A percentile compares a stretch with the other conserved stretches of the same genome.
These are phyloP conservation scores for Butastur rufipennis DNA, from an alignment of 2,113 vertebrate species.

Conservation along the genomic window DNA sequence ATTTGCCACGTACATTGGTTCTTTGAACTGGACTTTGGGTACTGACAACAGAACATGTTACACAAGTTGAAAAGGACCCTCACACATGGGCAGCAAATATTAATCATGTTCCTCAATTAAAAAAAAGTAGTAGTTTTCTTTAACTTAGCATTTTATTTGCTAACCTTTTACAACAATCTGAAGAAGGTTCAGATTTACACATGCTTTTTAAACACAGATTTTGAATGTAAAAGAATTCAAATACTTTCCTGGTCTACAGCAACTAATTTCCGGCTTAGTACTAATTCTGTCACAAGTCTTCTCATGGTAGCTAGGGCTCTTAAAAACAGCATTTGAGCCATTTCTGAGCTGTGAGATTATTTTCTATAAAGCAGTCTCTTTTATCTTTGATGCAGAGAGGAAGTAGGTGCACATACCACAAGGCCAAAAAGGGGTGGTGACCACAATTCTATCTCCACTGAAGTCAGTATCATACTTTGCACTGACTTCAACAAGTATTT, in stretches of 20 bases:
- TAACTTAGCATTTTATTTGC: background rate
- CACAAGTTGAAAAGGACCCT: background rate
- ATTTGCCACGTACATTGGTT: slow-evolving; percentile 71
- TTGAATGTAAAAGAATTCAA: background rate
- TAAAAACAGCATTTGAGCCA: background rate
- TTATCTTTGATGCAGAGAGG: background rate
- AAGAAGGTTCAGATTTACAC: background rate
- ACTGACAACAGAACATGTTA: slow-evolving; percentile 57
- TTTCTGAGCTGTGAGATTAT: background rate
- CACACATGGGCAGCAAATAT: background rate
- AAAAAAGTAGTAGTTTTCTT: background rate
- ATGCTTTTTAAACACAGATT: background rate
- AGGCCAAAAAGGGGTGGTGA: background rate
- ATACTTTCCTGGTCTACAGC: background rate
- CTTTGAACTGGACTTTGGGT: slow-evolving; percentile 81
- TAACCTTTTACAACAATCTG: background rate
- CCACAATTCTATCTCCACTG: background rate
- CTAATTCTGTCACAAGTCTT: background rate
- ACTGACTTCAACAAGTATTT: background rate
- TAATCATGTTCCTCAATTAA: background rate
- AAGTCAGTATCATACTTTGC: background rate
- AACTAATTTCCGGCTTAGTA: background rate
- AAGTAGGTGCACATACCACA: background rate
- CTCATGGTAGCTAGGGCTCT: background rate
- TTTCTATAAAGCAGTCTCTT: background rate